Evolutionary conservation across 1,140 invertebrate genomes (phyloP), one percentile per base, ranked within the genome.

Genomic region (Drosophila nikananu): DNA sequence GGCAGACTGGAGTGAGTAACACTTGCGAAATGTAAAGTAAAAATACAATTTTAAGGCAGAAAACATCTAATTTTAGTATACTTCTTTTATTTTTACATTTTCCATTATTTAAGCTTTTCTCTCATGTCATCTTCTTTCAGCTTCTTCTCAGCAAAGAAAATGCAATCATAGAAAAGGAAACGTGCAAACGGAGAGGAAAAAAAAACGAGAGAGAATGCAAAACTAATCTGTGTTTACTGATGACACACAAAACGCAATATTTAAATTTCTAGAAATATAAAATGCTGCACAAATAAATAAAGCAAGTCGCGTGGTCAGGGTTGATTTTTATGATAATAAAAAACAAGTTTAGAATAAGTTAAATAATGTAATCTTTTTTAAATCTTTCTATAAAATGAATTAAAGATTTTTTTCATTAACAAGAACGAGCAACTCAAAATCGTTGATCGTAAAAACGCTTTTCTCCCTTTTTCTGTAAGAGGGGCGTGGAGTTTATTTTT

Each of bases 391-490:
- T 12, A 19, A 12, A 44, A 2, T 12, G 9, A 49, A 49, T n/a
- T 25, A 0, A 49, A 4, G 4, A 49, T 2, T 25, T 25, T 3
- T 8, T 48, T 5, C 21, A 17, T 48, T 25, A 8, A 27, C 1
- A 49, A 1, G 2, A 10, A 5, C 1, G 15, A 59, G 42, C 62
- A 17, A 9, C 30, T 65, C 19, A 75, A 65, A 48, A 73, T 79
- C 70, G 71, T 25, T 46, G 49, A 86, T 74, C 82, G 66, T 80
- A 79, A 86, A 83, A 86, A 82, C 70, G 71, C 61, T 70, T 64
- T 59, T 25, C 12, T 5, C 25, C 21, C 12, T 32, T 46, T 49
- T 59, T 57, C 44, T 17, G 13, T 9, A 15, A 12, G 8, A 25
- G 42, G 59, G 42, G 59, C 10, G 65, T 55, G 32, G 39, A 52